Evolutionary conservation across 2,113 vertebrate species (phyloP), one percentile per base, ranked within the genome.

Genomic region (Dryoscopus gambensis): DNA sequence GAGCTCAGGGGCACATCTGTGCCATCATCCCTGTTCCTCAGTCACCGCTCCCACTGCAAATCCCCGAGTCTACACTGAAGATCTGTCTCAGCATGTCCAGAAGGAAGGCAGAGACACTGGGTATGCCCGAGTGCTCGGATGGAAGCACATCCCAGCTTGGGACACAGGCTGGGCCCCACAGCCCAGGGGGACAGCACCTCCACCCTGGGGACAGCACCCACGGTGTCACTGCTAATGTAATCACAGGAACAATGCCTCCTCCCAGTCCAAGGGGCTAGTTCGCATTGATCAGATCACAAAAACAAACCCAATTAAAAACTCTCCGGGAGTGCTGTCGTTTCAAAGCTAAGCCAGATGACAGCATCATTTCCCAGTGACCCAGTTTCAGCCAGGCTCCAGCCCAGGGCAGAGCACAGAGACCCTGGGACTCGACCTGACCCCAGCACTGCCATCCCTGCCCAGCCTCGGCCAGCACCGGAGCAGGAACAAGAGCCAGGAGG

Each of bases 91-190:
- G 68, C 24, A 8, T 0, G 7, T 24, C 40, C 20, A 7, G 5
- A 12, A 24, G 27, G 50, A 23, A 55, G 49, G 78, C 10, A 56
- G 15, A 30, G 39, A 39, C 2, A 4, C 2, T 0, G 33, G 35
- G 27, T 27, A 5, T 1, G 7, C 62, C 10, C 0, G 18, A 22
- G 23, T 3, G 52, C 71, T 52, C 3, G 2, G 1, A 5, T 2
- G n/a, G 84, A 11, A 64, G n/a, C 73, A 3, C 0, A 0, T 16
- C 67, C 18, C 7, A 33, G 15, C 49, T 1, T 3, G 2, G 22
- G 70, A 30, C 71, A 19, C 2, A 6, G 56, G 52, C 70, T 47
- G 79, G n/a, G 47, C 47, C 67, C 57, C 74, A 1, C 4, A 18
- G 82, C 40, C 40, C 40, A 12, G 40, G 40, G 40, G 47, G 47